Evolutionary conservation across 2,113 vertebrate species (phyloP).

Genomic region (Macrotis lagotis): DNA sequence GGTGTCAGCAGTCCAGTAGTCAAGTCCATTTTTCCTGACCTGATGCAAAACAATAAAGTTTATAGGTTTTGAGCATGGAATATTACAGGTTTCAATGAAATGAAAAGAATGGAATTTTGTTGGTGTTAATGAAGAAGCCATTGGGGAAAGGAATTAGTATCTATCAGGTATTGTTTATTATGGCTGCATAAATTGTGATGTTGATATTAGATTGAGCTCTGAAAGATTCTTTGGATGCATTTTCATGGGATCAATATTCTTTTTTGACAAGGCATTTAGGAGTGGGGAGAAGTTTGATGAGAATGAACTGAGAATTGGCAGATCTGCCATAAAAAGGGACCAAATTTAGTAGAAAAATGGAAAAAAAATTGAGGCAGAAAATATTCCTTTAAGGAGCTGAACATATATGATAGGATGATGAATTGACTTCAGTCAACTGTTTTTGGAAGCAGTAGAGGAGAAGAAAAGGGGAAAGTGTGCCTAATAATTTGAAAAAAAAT

Average conservation of each 20-base stretch:
- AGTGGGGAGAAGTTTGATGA: conserved; percentile 33
- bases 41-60: neutral
- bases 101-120: conserved; percentile 20
- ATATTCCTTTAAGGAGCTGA: conserved; percentile 29
- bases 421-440: conserved; percentile 39
- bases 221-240: conserved; percentile 3
- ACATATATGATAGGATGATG: neutral
- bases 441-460: conserved; percentile 29
- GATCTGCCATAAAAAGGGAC: conserved; percentile 35
- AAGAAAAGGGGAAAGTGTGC: neutral
- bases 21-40: neutral
- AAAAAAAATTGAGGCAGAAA: conserved; percentile 61
- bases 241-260: conserved; percentile 39
- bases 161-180: conserved; percentile 42
- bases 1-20: neutral
- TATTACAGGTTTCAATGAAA: conserved; percentile 16
- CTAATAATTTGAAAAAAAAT: conserved; percentile 18
- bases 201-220: conserved; percentile 43
- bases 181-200: neutral
- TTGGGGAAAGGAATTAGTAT: conserved; percentile 10
- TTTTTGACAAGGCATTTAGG: conserved; percentile 7
- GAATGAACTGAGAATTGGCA: conserved; percentile 48
- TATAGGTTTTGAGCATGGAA: neutral
- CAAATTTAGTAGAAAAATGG: conserved; percentile 47
- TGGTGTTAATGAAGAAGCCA: neutral